Evolutionary conservation across 2,113 vertebrate species (phyloP).

Genomic region (Aythya baeri): DNA sequence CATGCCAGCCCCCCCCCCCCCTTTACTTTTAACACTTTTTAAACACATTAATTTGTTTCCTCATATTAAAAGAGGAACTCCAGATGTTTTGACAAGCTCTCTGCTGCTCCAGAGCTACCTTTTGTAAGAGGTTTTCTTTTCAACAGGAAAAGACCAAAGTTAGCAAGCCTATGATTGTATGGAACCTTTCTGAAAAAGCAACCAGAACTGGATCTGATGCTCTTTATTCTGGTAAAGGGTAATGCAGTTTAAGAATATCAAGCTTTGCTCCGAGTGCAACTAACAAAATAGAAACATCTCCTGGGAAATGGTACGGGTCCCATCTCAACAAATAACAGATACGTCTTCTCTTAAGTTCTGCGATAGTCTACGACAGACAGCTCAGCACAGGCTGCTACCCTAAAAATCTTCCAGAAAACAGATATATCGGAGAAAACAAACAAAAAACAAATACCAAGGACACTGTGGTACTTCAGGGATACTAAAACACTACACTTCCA

Average conservation of each 20-base stretch:
- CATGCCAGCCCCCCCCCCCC: background rate
- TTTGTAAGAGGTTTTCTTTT: background rate
- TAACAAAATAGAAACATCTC: background rate
- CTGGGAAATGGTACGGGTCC: background rate
- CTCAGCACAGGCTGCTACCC: background rate
- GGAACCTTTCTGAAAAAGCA: background rate
- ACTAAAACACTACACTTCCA: background rate
- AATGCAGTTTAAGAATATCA: background rate
- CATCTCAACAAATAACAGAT: background rate
- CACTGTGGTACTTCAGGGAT: background rate
- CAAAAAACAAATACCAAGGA: background rate
- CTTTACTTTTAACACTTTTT: background rate
- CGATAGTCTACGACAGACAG: background rate
- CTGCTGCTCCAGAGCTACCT: background rate
- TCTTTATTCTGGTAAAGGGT: background rate
- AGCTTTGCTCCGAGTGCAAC: background rate
- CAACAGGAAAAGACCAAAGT: background rate
- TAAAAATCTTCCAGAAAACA: background rate
- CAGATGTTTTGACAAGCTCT: background rate
- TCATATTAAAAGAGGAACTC: background rate
- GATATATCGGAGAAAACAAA: background rate
- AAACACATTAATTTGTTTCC: background rate
- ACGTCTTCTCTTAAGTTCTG: background rate
- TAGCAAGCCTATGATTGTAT: background rate
- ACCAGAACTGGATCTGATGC: background rate